phyloP scores from a whole-genome alignment of 2,113 vertebrate genomes.

The Hirundichthys speculiger region DNA sequence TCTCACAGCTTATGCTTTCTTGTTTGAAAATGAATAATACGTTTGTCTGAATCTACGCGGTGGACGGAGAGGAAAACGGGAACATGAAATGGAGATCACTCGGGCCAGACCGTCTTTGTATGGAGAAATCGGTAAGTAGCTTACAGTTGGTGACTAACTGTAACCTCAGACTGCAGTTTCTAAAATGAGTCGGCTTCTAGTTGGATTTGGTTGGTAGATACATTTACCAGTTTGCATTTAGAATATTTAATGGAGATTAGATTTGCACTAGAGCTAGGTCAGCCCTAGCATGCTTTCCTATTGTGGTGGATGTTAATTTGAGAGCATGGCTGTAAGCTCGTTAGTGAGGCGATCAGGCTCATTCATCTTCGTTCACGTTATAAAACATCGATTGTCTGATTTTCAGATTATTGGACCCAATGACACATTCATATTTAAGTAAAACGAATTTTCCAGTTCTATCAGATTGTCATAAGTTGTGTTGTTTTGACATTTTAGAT shows the following conservation, averaged over 20 bases:
- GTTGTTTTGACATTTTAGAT: too few species aligned
- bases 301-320: conserved; percentile 1
- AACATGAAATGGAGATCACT: conserved; percentile 72
- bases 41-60: conserved; percentile 12
- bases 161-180: not conserved
- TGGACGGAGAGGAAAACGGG: conserved; percentile 4
- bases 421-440: not conserved
- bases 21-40: conserved; percentile 6
- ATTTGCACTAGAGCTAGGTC: not conserved
- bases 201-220: not conserved
- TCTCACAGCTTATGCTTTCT: not conserved
- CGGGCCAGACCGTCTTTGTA: conserved; percentile 78
- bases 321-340: conserved; percentile 38
- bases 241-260: not conserved
- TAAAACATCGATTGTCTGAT: not conserved
- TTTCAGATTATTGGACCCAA: not conserved
- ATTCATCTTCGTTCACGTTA: not conserved
- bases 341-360: conserved; percentile 25
- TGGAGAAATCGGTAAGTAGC: conserved; percentile 82
- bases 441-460: not conserved
- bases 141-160: conserved; percentile 41
- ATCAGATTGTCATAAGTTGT: too few species aligned
- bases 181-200: not conserved
- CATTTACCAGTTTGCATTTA: not conserved
- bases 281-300: not conserved